Evolutionary conservation across 2,888 invertebrate genomes (phyloP).

Genomic region (Thumatha senex): DNA sequence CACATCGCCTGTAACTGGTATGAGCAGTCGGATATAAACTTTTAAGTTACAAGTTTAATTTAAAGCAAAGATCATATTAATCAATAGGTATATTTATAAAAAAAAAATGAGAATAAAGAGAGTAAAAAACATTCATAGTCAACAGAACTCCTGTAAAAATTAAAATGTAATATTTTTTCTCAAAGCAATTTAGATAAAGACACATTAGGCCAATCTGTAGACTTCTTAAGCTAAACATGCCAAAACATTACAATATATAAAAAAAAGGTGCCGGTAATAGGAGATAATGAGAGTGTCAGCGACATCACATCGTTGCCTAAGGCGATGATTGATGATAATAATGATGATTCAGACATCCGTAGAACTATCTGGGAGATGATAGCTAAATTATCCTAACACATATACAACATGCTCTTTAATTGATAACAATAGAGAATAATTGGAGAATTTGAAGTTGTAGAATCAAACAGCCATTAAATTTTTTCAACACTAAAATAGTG

Average conservation of each 20-base stretch:
- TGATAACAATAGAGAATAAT: conserved; percentile 29
- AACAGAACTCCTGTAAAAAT: neutral
- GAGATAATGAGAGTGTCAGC: conserved; percentile 55
- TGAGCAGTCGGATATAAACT: no score
- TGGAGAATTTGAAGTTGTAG: conserved; percentile 22
- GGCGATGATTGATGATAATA: conserved; percentile 32
- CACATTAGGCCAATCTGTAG: conserved; percentile 30
- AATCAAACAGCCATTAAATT: conserved; percentile 22
- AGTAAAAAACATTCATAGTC: conserved; percentile 5
- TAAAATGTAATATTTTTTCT: no score
- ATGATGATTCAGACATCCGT: conserved; percentile 25
- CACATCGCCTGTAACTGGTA: no score
- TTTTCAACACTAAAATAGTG: conserved; percentile 2
- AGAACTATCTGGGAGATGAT: conserved; percentile 32
- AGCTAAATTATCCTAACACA: conserved; percentile 56
- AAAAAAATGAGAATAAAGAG: conserved; percentile 23
- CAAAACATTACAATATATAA: conserved; percentile 47
- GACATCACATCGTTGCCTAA: conserved; percentile 34
- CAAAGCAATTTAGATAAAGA: conserved; percentile 19
- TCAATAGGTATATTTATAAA: neutral
- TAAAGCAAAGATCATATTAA: neutral
- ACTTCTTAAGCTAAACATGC: conserved; percentile 58
- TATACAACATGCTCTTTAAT: conserved; percentile 73
- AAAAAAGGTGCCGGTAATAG: conserved; percentile 60
- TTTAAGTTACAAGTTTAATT: neutral